These are phyloP conservation scores for Hyla sarda DNA, from an alignment of 2,113 vertebrate genomes.

Conservation along the genomic window DNA sequence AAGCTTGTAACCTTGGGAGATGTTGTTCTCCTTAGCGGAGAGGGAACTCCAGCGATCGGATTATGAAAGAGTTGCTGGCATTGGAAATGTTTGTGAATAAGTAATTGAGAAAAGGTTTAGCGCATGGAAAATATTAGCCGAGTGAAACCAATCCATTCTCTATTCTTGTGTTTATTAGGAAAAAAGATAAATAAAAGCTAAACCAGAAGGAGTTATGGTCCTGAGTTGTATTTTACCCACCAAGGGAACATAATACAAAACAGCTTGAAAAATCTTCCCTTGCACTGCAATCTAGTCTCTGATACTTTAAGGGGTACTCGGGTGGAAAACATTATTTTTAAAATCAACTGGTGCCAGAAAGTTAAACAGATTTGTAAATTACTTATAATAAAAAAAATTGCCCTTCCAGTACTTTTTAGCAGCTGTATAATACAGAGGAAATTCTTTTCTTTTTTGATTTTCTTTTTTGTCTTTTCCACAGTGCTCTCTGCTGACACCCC, in stretches of 20 bases:
- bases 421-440: too few species aligned
- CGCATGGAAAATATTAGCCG: conserved; percentile 50
- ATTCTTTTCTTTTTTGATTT: too few species aligned
- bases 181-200: conserved; percentile 38
- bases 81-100: conserved; percentile 35
- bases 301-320: not conserved
- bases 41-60: not conserved
- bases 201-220: not conserved
- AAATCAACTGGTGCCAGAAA: too few species aligned
- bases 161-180: conserved; percentile 16
- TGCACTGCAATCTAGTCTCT: not conserved
- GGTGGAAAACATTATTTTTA: too few species aligned
- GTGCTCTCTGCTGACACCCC: too few species aligned
- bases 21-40: conserved; percentile 5
- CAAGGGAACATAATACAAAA: not conserved
- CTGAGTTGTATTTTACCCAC: not conserved
- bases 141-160: conserved; percentile 19
- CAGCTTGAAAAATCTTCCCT: not conserved
- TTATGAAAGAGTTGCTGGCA: conserved; percentile 37
- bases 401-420: too few species aligned
- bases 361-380: too few species aligned
- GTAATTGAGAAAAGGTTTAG: conserved; percentile 50
- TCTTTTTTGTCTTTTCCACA: too few species aligned
- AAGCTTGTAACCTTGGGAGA: not conserved
- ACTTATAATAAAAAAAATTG: too few species aligned